A percentile compares a stretch with the other conserved stretches of the same genome.
phyloP scores from a whole-genome alignment of 1,140 invertebrate genomes.

The Stegodyphus dumicola region DNA sequence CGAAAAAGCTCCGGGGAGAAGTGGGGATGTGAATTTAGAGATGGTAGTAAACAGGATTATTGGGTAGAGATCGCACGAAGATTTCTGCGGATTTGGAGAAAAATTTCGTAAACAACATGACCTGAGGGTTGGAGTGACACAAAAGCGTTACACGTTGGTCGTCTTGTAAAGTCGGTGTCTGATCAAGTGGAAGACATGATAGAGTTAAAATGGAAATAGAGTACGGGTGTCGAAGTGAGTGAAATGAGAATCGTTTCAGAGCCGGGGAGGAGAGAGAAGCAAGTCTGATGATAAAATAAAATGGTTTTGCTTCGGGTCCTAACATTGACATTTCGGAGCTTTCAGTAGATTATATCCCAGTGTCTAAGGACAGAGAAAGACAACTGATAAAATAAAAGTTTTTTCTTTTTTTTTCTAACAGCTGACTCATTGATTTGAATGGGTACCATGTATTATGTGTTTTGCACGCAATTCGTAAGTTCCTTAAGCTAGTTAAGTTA shows the following conservation, averaged over 20 bases:
- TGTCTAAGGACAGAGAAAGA: too few relatives aligned
- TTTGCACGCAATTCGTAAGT: too few relatives aligned
- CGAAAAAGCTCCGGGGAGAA: conserved; percentile 7
- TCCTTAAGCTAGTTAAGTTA: too few relatives aligned
- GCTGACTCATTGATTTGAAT: too few relatives aligned
- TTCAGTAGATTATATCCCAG: too few relatives aligned
- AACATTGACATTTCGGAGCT: too few relatives aligned
- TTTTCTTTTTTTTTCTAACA: too few relatives aligned
- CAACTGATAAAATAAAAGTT: too few relatives aligned
- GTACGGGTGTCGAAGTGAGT: neutral
- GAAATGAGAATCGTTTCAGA: conserved; percentile 2
- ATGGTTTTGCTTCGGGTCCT: too few relatives aligned
- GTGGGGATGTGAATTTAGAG: conserved; percentile 37
- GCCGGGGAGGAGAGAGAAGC: conserved; percentile 4
- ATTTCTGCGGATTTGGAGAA: conserved; percentile 31
- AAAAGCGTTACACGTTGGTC: conserved; percentile 19
- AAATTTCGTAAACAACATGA: conserved; percentile 52
- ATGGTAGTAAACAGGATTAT: conserved; percentile 55
- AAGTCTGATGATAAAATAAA: neutral
- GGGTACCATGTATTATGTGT: too few relatives aligned
- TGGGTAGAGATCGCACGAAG: neutral
- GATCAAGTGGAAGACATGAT: conserved; percentile 18
- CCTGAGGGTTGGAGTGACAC: conserved; percentile 20
- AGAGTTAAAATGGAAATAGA: conserved; percentile 14
- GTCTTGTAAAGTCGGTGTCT: conserved; percentile 18